These are phyloP conservation scores for Ramphastos sulfuratus DNA, from an alignment of 2,113 vertebrate species.

Conservation along the genomic window DNA sequence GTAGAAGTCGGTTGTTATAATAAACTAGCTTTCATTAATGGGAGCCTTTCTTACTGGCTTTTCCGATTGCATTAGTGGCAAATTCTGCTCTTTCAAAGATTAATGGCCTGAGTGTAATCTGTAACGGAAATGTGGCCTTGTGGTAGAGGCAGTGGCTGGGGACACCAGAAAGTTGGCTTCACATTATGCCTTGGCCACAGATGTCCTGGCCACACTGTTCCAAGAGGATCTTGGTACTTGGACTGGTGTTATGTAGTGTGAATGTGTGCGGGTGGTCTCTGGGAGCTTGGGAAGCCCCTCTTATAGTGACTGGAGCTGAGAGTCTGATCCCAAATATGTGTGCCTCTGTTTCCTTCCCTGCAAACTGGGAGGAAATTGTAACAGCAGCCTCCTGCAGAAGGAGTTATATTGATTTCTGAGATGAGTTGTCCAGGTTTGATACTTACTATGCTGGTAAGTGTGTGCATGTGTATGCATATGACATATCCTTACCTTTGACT, in stretches of 20 bases:
- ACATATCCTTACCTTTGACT: not conserved
- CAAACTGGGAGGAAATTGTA: not conserved
- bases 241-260: not conserved
- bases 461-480: rapidly evolving
- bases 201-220: not conserved
- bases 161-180: not conserved
- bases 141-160: not conserved
- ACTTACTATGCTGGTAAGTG: not conserved
- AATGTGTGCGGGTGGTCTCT: rapidly evolving
- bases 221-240: not conserved
- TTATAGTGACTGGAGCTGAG: not conserved
- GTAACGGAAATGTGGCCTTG: not conserved
- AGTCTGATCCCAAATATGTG: not conserved
- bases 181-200: not conserved
- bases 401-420: not conserved
- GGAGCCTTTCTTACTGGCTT: not conserved
- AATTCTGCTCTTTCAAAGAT: constrained; percentile 57
- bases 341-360: not conserved
- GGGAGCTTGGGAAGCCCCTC: not conserved
- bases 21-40: constrained; percentile 60
- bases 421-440: not conserved
- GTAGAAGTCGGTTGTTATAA: constrained; percentile 52
- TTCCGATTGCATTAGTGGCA: constrained; percentile 57
- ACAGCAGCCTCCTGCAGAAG: not conserved
- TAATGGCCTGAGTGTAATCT: constrained; percentile 36